A percentile compares a stretch with the other conserved stretches of the same genome.
Conservation (phyloP, 2,113 vertebrate species). For the Amblyornis subalaris region DNA sequence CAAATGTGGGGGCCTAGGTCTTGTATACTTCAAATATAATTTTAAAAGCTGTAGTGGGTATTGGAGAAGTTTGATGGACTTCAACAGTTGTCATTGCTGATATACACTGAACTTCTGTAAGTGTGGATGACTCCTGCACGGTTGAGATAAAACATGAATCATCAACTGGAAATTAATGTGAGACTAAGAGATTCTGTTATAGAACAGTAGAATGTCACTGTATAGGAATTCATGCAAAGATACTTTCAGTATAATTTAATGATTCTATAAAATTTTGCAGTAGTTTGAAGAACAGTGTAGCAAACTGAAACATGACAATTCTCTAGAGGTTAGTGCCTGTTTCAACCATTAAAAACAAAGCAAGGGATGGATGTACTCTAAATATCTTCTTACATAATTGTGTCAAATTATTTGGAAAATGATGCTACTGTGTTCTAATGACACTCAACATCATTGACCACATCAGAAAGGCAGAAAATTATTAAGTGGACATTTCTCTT, state of each 20-base stretch:
- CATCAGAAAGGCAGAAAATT: neutral
- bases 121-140: neutral
- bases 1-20: neutral
- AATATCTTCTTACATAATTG: neutral
- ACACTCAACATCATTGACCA: neutral
- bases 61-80: neutral
- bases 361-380: neutral
- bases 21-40: neutral
- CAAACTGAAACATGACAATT: neutral
- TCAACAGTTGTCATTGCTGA: neutral
- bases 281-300: neutral
- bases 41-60: neutral
- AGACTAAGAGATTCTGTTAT: neutral
- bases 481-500: neutral
- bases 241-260: neutral
- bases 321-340: neutral
- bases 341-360: neutral
- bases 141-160: neutral
- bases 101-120: neutral
- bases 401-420: neutral
- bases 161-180: neutral
- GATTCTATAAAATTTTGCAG: neutral
- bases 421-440: neutral
- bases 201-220: neutral
- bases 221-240: neutral